Conservation (phyloP, 2,113 vertebrate species). For the Holacanthus passer region DNA sequence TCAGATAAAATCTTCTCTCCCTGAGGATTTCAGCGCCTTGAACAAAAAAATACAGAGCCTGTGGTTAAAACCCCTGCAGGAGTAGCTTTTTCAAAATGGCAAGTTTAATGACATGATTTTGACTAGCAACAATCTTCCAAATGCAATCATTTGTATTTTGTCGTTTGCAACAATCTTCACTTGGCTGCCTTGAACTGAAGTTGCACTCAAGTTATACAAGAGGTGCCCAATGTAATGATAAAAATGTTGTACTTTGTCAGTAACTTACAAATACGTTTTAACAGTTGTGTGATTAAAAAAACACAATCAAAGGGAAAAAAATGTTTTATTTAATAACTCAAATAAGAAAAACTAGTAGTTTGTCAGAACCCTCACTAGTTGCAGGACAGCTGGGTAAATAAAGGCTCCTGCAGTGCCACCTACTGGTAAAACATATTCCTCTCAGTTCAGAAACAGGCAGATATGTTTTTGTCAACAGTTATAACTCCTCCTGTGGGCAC, state of each 20-base stretch:
- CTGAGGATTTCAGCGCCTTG: too few species aligned
- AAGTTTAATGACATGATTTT: too few species aligned
- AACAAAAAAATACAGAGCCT: background rate
- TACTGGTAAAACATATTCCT: conserved; percentile 38
- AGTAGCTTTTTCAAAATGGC: background rate
- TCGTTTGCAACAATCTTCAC: background rate
- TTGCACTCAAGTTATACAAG: too few species aligned
- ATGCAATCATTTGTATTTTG: too few species aligned
- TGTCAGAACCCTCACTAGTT: background rate
- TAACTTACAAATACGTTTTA: background rate
- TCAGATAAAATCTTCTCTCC: background rate
- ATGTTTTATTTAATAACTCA: too few species aligned
- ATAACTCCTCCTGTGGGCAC: background rate
- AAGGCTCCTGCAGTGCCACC: conserved; percentile 40
- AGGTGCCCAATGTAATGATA: background rate
- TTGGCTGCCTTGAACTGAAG: background rate
- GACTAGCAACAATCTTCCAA: background rate
- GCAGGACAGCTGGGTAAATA: background rate
- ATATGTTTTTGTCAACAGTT: background rate
- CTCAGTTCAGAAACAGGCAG: background rate
- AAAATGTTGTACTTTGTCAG: background rate
- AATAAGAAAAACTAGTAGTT: too few species aligned
- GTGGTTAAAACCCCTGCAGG: background rate
- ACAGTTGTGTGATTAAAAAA: background rate
- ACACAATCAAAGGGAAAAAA: too few species aligned